Conservation (phyloP, 2,888 invertebrate species). For the Euzophera pinguis region DNA sequence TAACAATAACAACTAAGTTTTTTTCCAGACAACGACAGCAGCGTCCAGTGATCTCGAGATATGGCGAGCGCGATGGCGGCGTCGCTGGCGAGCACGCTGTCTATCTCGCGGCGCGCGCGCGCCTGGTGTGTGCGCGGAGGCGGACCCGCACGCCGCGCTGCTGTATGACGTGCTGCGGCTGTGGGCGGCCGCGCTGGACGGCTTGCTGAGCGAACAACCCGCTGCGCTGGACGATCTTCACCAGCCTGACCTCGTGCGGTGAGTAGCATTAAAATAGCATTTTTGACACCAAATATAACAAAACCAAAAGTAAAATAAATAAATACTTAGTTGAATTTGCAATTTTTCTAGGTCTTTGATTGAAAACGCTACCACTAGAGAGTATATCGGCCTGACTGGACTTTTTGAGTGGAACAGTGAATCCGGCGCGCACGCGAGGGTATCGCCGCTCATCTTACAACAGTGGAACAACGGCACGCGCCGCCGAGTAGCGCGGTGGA, state of each 20-base stretch:
- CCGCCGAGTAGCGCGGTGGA: conserved; percentile 84
- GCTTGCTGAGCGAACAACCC: conserved; percentile 34
- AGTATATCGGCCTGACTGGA: conserved; percentile 54
- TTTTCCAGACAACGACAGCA: conserved; percentile 13
- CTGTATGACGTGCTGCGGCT: conserved; percentile 58
- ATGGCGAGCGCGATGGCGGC: conserved; percentile 25
- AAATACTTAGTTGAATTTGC: not conserved
- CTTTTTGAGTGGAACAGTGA: conserved; percentile 79
- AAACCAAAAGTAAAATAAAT: too few relatives aligned
- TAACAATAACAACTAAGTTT: too few relatives aligned
- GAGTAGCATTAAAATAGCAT: not conserved
- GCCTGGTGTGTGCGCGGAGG: conserved; percentile 20
- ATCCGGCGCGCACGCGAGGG: conserved; percentile 24
- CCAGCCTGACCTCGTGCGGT: conserved; percentile 40
- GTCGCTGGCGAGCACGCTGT: conserved; percentile 30
- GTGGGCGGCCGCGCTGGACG: conserved; percentile 48
- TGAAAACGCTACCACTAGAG: conserved; percentile 31
- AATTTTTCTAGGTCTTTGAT: conserved; percentile 34
- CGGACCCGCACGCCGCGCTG: conserved; percentile 46
- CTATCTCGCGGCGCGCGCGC: conserved; percentile 18
- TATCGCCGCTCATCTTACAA: conserved; percentile 61
- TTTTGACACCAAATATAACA: too few relatives aligned
- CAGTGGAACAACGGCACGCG: conserved; percentile 76
- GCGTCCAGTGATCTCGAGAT: not conserved
- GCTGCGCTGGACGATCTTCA: conserved; percentile 52